Conservation (phyloP, 2,113 vertebrate genomes). For the Gila orcuttii region DNA sequence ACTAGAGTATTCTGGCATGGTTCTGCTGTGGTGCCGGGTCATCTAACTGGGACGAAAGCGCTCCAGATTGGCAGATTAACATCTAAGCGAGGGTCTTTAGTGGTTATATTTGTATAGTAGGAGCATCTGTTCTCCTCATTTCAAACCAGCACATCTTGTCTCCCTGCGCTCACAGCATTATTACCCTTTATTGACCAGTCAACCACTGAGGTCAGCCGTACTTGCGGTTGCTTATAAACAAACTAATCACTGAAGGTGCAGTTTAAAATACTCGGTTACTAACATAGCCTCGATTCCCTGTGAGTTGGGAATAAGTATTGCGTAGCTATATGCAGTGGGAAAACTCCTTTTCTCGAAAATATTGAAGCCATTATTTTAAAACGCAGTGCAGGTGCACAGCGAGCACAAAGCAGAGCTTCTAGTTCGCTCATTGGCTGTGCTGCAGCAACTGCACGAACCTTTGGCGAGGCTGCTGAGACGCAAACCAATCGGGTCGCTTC, state of each 20-base stretch:
- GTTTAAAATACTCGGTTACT: not conserved
- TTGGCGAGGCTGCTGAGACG: no score
- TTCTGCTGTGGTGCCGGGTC: slow-evolving; percentile 13
- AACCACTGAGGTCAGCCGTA: slow-evolving; percentile 55
- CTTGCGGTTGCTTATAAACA: slow-evolving; percentile 57
- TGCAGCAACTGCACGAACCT: no score
- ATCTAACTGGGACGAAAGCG: slow-evolving; percentile 41
- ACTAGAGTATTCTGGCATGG: slow-evolving; percentile 40
- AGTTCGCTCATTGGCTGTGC: no score
- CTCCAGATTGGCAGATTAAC: slow-evolving; percentile 36
- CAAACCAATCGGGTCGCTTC: no score
- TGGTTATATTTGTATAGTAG: slow-evolving; percentile 34
- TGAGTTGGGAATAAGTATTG: no score
- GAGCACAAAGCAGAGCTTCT: no score
- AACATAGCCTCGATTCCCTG: no score
- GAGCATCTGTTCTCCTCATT: slow-evolving; percentile 49
- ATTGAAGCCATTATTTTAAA: no score
- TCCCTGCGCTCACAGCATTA: slow-evolving; percentile 37
- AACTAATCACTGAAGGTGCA: slow-evolving; percentile 53
- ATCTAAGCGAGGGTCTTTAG: slow-evolving; percentile 44
- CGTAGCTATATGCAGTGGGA: no score
- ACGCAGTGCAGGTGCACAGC: no score
- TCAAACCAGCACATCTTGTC: slow-evolving; percentile 27
- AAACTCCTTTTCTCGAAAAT: no score
- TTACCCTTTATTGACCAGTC: slow-evolving; percentile 53